Evolutionary conservation across 2,113 vertebrate genomes (phyloP), one percentile per base, ranked within the genome.

Genomic region (Halcyon malimbica): DNA sequence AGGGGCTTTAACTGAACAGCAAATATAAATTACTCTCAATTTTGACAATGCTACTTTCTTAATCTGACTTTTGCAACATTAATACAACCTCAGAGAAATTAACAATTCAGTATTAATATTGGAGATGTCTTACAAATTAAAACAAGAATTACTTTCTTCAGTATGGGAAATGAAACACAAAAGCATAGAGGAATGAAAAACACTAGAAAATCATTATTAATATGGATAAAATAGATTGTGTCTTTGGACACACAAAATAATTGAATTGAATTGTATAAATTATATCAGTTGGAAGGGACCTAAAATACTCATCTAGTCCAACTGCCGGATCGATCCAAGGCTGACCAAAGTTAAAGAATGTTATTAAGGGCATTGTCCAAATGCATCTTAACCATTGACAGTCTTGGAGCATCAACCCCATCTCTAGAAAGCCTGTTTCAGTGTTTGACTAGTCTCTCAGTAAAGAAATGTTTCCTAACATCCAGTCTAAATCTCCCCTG

Each of bases 391-490:
- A 44, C 44, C 44, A 46, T 18, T 48, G 48, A 11, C 20, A 48
- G 48, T 19, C 48, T 48, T 48, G 48, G 48, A 20, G 20, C 41
- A 35, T 28, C 1, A 0, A 60, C 4, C 33, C 35, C 5, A 33
- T 77, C 29, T 57, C 17, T 46, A 46, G 41, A 16, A 41, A 86
- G 3, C 3, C 13, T 83, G 3, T 68, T 86, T 3, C 37, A 78
- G 33, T 7, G 12, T 24, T 59, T 63, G 29, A 29, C 5, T 13
- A 41, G 2, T 1, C 10, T 17, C 9, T 29, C 2, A 2, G 10
- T 68, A 63, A 53, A 74, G 24, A 48, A 57, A 64, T 53, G 11
- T 7, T 74, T 59, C 37, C 33, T 23, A 16, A 46, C 11, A 6
- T 21, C 29, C 24, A 62, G 20, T 7, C 24, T 56, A 48, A 48